phyloP scores from a whole-genome alignment of 1,140 invertebrate species.

The Ceratina australensis region DNA sequence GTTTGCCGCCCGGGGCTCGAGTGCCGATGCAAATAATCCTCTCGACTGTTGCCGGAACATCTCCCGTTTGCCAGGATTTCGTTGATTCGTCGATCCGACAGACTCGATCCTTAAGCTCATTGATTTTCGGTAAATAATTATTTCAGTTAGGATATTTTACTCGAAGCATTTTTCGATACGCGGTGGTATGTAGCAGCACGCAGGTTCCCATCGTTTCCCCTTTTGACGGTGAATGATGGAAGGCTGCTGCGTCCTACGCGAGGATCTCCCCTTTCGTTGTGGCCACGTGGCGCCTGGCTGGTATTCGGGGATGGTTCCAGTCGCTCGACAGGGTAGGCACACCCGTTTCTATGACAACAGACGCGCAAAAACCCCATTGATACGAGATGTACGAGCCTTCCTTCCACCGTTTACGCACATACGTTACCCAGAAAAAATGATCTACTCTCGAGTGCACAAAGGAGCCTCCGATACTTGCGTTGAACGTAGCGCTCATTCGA shows the following conservation, averaged over 20 bases:
- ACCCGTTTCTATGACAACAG: conserved; percentile 69
- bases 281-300: conserved; percentile 54
- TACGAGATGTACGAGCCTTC: conserved; percentile 50
- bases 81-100: not conserved
- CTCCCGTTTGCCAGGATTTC: not conserved
- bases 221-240: not conserved
- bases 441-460: too few relatives aligned
- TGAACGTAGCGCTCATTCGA: too few relatives aligned
- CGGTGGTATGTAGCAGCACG: not conserved
- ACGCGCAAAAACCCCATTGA: conserved; percentile 71
- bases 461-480: too few relatives aligned
- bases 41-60: not conserved
- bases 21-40: conserved; percentile 15
- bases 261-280: conserved; percentile 20
- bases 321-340: conserved; percentile 62
- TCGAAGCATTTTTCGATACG: too few relatives aligned
- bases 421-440: conserved; percentile 14
- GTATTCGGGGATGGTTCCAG: conserved; percentile 63
- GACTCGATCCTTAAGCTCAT: not conserved
- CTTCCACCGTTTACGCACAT: conserved; percentile 22
- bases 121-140: too few relatives aligned
- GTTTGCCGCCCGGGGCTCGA: conserved; percentile 6
- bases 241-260: not conserved
- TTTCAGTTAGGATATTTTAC: too few relatives aligned
- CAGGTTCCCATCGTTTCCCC: not conserved